phyloP scores from a whole-genome alignment of 92 coral and sea anemone genomes.

The Porites lobata region DNA sequence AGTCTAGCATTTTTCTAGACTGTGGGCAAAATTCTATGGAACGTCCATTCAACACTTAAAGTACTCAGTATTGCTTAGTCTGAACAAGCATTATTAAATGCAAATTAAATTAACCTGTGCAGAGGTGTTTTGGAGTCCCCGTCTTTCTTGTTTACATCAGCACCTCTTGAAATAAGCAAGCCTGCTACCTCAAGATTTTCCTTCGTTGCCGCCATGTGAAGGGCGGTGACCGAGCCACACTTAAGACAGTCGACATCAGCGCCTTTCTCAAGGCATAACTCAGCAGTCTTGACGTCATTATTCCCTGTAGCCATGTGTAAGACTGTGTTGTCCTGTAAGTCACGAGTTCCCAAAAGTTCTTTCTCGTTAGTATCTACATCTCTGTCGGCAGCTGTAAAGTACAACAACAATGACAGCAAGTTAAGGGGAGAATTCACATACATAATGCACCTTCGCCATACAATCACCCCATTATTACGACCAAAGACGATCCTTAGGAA shows the following conservation, averaged over 20 bases:
- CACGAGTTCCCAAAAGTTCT: slow-evolving; percentile 23
- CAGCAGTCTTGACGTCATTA: slow-evolving; percentile 53
- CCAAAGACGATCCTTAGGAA: too few relatives aligned
- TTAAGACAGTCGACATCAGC: slow-evolving; percentile 61
- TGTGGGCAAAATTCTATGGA: too few relatives aligned
- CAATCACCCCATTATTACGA: too few relatives aligned
- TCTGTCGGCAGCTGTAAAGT: not conserved
- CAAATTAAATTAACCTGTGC: slow-evolving; percentile 56
- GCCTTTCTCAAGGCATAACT: slow-evolving; percentile 50
- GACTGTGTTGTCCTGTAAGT: slow-evolving; percentile 64
- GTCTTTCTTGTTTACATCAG: slow-evolving; percentile 60
- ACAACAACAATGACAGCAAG: not conserved
- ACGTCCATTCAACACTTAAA: too few relatives aligned
- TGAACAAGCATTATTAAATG: too few relatives aligned
- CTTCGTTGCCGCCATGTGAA: slow-evolving; percentile 78
- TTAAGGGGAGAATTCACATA: not conserved
- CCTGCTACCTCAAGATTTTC: slow-evolving; percentile 73
- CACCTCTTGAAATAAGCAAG: slow-evolving; percentile 58
- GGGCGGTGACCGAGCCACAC: slow-evolving; percentile 58
- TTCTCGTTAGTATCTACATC: not conserved
- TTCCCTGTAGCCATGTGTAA: slow-evolving; percentile 70
- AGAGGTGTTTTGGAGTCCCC: slow-evolving; percentile 63
- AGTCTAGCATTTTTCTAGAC: too few relatives aligned
- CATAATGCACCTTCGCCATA: too few relatives aligned
- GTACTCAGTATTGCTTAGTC: too few relatives aligned